These are phyloP conservation scores for Tinea semifulvella DNA, from an alignment of 2,888 invertebrate genomes.

Conservation along the genomic window DNA sequence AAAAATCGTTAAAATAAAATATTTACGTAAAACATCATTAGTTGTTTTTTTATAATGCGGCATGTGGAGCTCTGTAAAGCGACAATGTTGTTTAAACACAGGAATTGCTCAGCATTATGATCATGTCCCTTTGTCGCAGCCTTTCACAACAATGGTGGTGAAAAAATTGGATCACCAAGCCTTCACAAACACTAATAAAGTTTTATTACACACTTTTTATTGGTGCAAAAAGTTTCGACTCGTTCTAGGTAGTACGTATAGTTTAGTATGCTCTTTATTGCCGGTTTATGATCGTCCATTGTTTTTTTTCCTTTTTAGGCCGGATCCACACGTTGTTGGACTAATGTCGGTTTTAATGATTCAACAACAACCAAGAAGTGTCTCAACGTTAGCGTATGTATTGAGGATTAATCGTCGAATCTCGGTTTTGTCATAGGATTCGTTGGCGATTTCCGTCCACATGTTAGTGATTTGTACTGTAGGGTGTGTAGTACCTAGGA, in stretches of 20 bases:
- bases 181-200: constrained; percentile 22
- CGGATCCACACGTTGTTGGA: too few species aligned
- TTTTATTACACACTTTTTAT: constrained; percentile 40
- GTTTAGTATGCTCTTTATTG: constrained; percentile 13
- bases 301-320: too few species aligned
- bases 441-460: too few species aligned
- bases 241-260: constrained; percentile 40
- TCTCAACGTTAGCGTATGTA: too few species aligned
- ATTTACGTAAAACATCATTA: neutral
- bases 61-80: constrained; percentile 5
- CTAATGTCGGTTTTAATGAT: too few species aligned
- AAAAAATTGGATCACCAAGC: constrained; percentile 14
- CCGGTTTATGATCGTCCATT: constrained; percentile 13
- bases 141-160: constrained; percentile 9
- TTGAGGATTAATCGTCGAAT: too few species aligned
- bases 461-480: too few species aligned
- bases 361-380: too few species aligned
- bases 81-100: constrained; percentile 7
- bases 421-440: too few species aligned
- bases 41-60: neutral
- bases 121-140: constrained; percentile 1
- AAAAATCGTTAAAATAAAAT: too few species aligned
- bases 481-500: too few species aligned
- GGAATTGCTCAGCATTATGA: neutral
- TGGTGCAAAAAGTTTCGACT: constrained; percentile 43